Evolutionary conservation across 30 jellyfish, hydroid and myxozoan genomes (phyloP), one percentile per base, ranked within the genome.

Genomic region (Hydractinia echinata): DNA sequence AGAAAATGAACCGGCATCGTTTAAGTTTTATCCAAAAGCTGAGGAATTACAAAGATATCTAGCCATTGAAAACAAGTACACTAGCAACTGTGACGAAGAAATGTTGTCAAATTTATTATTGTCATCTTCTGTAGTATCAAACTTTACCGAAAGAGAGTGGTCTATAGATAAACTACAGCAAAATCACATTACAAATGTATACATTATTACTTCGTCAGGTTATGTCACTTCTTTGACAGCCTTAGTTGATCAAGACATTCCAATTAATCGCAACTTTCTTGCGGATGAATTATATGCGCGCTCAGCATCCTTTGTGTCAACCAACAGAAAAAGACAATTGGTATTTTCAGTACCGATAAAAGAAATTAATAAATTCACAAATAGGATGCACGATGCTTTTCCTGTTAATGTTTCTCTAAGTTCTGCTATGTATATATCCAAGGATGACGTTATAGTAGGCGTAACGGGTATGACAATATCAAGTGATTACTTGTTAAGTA

Each of bases 21-120:
- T 79, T 55, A 84, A 83, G 67, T 86, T 88, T 7, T 84, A 85
- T 69, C 94, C 97, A 56, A 85, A 93, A 30, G 95, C 90, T 8
- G 88, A 81, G 53, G 97, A 90, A 54, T 61, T 90, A 11, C 79
- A 88, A 48, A 79, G 8, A 8, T 87, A 84, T 19, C 53, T 89
- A 54, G 53, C 20, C 54, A 78, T 44, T 69, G 77, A n/a, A 14
- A 11, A 19, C 20, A 53, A 16, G 11, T 21, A 11, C 14, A 48
- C n/a, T 13, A 21, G 21, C 19, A 51, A 50, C 72, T 81, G 90
- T 71, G 80, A 83, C 61, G 74, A 79, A 56, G 84, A 66, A 7
- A 54, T 88, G 86, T 55, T 88, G 14, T 18, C 19, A n/a, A 68
- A 60, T 49, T 62, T 88, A 7, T 81, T 88, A 10, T 66, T 83